These are phyloP conservation scores for Anser cygnoides DNA, from an alignment of 2,113 vertebrate species.

Conservation along the genomic window DNA sequence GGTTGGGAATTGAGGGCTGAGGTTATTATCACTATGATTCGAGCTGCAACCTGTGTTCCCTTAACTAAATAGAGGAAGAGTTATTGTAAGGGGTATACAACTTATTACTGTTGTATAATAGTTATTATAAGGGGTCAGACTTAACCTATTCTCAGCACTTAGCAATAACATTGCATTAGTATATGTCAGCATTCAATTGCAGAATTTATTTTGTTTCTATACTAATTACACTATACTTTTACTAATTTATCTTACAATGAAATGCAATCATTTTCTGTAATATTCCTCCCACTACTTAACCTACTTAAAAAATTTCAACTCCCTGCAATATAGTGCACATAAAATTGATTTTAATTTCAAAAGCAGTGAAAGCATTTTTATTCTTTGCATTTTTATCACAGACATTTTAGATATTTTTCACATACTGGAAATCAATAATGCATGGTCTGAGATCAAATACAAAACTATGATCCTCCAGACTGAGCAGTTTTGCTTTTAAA, in stretches of 20 bases:
- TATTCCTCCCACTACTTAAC: constrained; percentile 45
- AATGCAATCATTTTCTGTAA: constrained; percentile 6
- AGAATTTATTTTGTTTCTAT: background rate
- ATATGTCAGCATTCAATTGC: background rate
- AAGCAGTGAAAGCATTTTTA: background rate
- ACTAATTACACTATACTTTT: background rate
- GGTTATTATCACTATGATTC: background rate
- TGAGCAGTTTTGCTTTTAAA: constrained; percentile 21
- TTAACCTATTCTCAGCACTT: background rate
- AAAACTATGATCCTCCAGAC: background rate
- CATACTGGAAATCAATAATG: constrained; percentile 46
- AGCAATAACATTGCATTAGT: background rate
- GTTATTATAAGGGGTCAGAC: background rate
- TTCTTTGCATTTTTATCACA: constrained; percentile 41
- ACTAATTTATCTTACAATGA: background rate
- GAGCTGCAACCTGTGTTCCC: background rate
- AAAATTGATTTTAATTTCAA: constrained; percentile 60
- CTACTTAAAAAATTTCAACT: constrained; percentile 37
- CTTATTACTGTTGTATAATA: no score
- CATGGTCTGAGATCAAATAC: constrained; percentile 34
- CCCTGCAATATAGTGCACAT: background rate
- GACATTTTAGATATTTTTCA: constrained; percentile 29
- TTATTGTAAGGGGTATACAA: no score
- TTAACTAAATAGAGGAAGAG: background rate
- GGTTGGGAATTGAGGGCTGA: background rate